Evolutionary conservation across 2,113 vertebrate species (phyloP).

Genomic region (Sorex araneus): DNA sequence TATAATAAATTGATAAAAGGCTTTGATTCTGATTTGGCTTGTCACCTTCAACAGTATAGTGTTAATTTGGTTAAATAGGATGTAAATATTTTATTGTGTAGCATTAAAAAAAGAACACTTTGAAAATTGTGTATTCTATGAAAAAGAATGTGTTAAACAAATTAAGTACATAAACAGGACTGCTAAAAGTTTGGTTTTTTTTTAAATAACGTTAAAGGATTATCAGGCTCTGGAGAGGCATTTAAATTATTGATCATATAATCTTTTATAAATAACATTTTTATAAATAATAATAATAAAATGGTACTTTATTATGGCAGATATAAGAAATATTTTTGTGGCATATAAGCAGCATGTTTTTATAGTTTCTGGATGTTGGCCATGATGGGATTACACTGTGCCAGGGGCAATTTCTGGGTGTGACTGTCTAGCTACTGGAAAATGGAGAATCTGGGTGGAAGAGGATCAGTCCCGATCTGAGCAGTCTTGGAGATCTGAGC

Average conservation of each 20-base stretch:
- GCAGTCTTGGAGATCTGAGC: too few relatives aligned
- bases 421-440: too few relatives aligned
- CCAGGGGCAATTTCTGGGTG: too few relatives aligned
- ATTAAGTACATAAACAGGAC: conserved; percentile 40
- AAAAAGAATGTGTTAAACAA: conserved; percentile 20
- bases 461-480: too few relatives aligned
- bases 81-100: background rate
- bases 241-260: background rate
- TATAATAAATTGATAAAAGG: background rate
- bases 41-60: background rate
- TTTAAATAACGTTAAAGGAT: background rate
- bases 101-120: background rate
- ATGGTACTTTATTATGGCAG: background rate
- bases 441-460: too few relatives aligned
- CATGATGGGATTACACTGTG: too few relatives aligned
- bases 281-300: background rate
- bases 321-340: conserved; percentile 8
- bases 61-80: background rate
- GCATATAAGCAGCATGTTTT: background rate
- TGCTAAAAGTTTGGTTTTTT: background rate
- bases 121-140: background rate
- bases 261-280: background rate
- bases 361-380: too few relatives aligned
- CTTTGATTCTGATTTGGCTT: background rate
- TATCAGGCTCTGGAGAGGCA: conserved; percentile 1